Base-by-base conservation (phyloP, 1,140 invertebrate genomes). In the Zaprionus africanus region DNA sequence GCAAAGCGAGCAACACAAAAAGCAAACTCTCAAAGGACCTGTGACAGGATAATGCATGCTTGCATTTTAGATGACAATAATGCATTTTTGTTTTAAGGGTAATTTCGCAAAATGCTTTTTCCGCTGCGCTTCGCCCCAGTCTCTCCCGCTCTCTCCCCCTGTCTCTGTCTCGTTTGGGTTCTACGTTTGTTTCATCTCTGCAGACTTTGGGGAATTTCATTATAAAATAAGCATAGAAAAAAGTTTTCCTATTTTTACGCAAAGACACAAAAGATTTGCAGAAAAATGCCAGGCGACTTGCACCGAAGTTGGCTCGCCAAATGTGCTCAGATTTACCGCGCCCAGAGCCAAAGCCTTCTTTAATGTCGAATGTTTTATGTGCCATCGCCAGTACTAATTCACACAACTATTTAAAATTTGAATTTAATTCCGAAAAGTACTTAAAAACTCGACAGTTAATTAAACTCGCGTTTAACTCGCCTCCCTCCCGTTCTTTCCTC, bases 21-120 rank as follows among this genome's bases (percentile, higher is more conserved):
- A 82, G 81, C 76, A 67, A 90, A 80, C 66, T 92, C 91, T 83
- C 91, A 90, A 83, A 92, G 91, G 91, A 92, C 80, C 82, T 92
- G 84, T 92, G 91, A 91, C 91, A 92, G 85, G 87, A 88, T 92
- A 92, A 92, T 92, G 91, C 87, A 92, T 90, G 78, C 84, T 82
- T 92, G 91, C 90, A 92, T 92, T 92, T 90, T 85, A 92, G 82
- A 92, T 92, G 84, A 92, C 84, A 90, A 92, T 88, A 92, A 92
- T 88, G 86, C 81, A 90, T 92, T 90, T 91, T 91, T 91, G 80
- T 90, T 90, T 90, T 90, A 90, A 82, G 87, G 82, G 87, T 90
- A 90, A 90, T 90, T 90, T 90, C 85, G 81, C 81, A 90, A 81
- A 90, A 90, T 90, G 81, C 83, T 88, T 87, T 83, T 81, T 67